Evolutionary conservation across 2,888 invertebrate species (phyloP).

Genomic region (Eremobia ochroleuca): DNA sequence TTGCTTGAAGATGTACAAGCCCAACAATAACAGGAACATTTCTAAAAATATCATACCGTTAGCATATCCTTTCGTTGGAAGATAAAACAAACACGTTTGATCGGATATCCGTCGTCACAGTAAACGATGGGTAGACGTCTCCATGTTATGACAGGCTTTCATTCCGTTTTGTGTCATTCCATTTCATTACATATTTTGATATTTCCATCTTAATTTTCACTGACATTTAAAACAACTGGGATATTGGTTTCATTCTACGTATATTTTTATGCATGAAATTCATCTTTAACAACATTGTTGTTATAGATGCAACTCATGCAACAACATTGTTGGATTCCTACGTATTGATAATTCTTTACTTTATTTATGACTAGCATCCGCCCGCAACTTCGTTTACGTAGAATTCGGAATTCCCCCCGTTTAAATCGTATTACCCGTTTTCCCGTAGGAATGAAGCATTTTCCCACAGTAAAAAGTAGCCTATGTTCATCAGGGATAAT

Average conservation of each 20-base stretch:
- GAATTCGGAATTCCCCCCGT: too few species aligned
- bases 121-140: constrained; percentile 16
- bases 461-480: too few species aligned
- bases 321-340: not conserved
- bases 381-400: too few species aligned
- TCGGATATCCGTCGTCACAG: constrained; percentile 56
- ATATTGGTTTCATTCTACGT: not conserved
- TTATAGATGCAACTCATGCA: too few species aligned
- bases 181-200: too few species aligned
- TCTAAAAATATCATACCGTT: constrained; percentile 50
- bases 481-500: too few species aligned
- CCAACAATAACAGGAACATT: constrained; percentile 10
- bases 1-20: constrained; percentile 8
- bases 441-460: too few species aligned
- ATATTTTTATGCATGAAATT: not conserved
- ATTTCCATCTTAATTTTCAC: constrained; percentile 9
- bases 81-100: constrained; percentile 57
- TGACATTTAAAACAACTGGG: not conserved
- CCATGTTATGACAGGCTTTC: constrained; percentile 26
- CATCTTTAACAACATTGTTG: not conserved
- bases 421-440: too few species aligned
- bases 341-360: not conserved
- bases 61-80: constrained; percentile 56
- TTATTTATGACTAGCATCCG: too few species aligned
- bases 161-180: too few species aligned